These are phyloP conservation scores for Drosophila nigrodunni DNA, from an alignment of 1,140 invertebrate genomes.

Conservation along the genomic window DNA sequence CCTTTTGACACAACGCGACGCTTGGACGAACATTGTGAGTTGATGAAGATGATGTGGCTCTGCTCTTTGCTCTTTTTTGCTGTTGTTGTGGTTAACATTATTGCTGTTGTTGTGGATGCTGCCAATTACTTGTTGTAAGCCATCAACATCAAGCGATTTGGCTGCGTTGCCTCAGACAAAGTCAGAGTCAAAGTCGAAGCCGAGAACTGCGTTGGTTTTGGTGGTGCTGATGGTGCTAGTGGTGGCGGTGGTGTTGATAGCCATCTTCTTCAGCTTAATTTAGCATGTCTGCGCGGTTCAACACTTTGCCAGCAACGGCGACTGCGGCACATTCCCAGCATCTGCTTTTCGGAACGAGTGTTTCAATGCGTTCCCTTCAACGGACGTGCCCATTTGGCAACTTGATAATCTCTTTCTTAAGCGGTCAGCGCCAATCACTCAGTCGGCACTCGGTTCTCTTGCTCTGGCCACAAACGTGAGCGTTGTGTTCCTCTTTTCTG, in stretches of 20 bases:
- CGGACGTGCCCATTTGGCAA: slow-evolving; percentile 82
- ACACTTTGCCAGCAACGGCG: slow-evolving; percentile 67
- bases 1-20: slow-evolving; percentile 80
- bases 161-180: slow-evolving; percentile 56
- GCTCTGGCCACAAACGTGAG: slow-evolving; percentile 70
- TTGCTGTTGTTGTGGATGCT: slow-evolving; percentile 68
- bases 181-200: background rate
- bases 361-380: slow-evolving; percentile 32
- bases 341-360: background rate
- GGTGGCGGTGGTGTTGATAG: slow-evolving; percentile 80
- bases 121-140: slow-evolving; percentile 83
- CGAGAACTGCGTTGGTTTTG: slow-evolving; percentile 10
- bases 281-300: slow-evolving; percentile 83
- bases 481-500: slow-evolving; percentile 81
- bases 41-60: slow-evolving; percentile 56
- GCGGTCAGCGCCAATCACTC: slow-evolving; percentile 79
- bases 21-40: slow-evolving; percentile 60
- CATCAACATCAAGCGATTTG: slow-evolving; percentile 84
- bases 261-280: slow-evolving; percentile 84
- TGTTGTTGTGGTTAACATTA: slow-evolving; percentile 50
- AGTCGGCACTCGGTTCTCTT: slow-evolving; percentile 38
- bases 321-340: slow-evolving; percentile 2
- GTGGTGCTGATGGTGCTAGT: slow-evolving; percentile 52
- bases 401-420: slow-evolving; percentile 83
- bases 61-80: slow-evolving; percentile 35